Conservation (phyloP, 2,888 invertebrate species). For the Cyrtodaria siliqua region DNA sequence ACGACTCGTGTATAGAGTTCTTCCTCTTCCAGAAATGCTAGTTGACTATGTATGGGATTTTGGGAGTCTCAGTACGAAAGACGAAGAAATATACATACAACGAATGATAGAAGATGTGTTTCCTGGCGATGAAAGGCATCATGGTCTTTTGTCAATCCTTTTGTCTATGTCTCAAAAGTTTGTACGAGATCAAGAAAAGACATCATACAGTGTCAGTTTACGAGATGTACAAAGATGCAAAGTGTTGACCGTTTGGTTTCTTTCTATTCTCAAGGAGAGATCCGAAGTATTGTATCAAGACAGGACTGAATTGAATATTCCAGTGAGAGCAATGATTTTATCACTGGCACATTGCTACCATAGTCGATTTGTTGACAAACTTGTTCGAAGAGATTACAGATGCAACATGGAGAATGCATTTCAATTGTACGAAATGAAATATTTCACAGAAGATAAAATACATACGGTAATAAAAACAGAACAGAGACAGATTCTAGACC, state of each 20-base stretch:
- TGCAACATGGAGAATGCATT: constrained; percentile 28
- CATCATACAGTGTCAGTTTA: constrained; percentile 27
- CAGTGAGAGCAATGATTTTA: constrained; percentile 48
- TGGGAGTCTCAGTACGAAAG: constrained; percentile 65
- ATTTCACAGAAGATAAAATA: constrained; percentile 31
- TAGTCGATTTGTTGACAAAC: constrained; percentile 51
- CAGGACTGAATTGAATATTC: background rate
- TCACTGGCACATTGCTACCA: too few relatives aligned
- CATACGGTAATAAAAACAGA: constrained; percentile 54
- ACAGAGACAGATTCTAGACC: constrained; percentile 64
- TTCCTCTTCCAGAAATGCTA: too few relatives aligned
- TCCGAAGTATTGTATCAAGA: background rate
- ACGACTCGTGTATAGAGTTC: too few relatives aligned
- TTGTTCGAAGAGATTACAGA: constrained; percentile 40
- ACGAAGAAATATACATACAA: constrained; percentile 67
- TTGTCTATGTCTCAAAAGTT: constrained; percentile 47
- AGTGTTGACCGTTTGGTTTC: constrained; percentile 55
- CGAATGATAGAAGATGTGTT: constrained; percentile 45
- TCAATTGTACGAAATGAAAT: background rate
- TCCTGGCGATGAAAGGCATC: background rate
- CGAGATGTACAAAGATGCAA: too few relatives aligned
- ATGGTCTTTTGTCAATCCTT: constrained; percentile 27
- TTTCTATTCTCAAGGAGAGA: constrained; percentile 1
- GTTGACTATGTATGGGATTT: too few relatives aligned
- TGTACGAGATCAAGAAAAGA: constrained; percentile 31